phyloP scores from a whole-genome alignment of 1,140 invertebrate species.

The Periplaneta americana region DNA sequence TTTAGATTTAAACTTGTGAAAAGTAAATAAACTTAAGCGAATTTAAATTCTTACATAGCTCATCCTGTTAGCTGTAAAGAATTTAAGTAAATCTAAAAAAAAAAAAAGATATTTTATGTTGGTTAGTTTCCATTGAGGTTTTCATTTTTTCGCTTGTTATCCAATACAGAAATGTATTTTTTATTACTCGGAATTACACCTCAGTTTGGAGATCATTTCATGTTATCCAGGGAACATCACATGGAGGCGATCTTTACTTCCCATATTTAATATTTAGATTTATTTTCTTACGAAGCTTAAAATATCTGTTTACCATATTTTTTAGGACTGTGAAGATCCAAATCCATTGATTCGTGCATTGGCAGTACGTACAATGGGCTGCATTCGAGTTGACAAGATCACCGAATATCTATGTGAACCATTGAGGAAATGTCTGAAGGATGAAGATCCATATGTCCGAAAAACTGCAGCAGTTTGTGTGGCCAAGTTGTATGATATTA shows the following conservation, averaged over 20 bases:
- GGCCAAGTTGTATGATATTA: constrained; percentile 98
- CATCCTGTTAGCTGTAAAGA: too few species aligned
- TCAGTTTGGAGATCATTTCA: too few species aligned
- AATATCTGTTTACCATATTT: constrained; percentile 2
- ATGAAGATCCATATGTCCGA: constrained; percentile 98
- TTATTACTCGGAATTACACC: too few species aligned
- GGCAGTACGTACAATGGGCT: constrained; percentile 99
- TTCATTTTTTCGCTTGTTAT: too few species aligned
- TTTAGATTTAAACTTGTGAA: too few species aligned
- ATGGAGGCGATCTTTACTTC: background rate
- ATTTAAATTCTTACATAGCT: too few species aligned
- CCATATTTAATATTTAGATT: too few species aligned
- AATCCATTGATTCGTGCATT: constrained; percentile 98
- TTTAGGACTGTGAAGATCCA: constrained; percentile 98
- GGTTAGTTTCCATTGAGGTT: too few species aligned
- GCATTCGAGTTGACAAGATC: constrained; percentile 99
- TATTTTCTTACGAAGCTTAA: background rate
- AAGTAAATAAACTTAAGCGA: too few species aligned
- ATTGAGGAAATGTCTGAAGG: constrained; percentile 94
- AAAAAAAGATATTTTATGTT: too few species aligned
- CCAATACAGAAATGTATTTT: too few species aligned
- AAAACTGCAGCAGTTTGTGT: constrained; percentile 99
- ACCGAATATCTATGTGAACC: constrained; percentile 99
- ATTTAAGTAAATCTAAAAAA: too few species aligned
- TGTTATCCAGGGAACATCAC: background rate